Evolutionary conservation across 2,888 invertebrate genomes (phyloP), one percentile per base, ranked within the genome.

Genomic region (Ophion obscuratus): DNA sequence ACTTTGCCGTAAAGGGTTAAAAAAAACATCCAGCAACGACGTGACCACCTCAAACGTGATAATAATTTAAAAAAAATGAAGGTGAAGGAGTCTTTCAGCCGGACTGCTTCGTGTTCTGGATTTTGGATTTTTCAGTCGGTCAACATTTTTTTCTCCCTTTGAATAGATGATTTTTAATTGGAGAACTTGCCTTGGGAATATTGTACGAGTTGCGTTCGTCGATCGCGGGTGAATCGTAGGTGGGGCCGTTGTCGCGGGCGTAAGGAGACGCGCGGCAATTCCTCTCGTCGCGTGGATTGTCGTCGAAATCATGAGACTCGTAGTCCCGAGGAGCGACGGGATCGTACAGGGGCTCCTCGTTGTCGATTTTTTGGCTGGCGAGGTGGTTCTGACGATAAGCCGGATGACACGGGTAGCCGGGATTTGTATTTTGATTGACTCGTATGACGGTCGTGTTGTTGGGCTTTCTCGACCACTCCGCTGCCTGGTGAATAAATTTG

Each of bases 391-490:
- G 85, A 79, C 87, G 87, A 71, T 85, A 88, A n/a, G 83, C 87
- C 77, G 88, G 87, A 83, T 88, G 88, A 10, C 85, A 83, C 27
- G 86, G 78, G 67, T 85, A 88, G 10, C 84, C 85, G 10, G 80
- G 91, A 79, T 88, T 90, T 67, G 89, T 90, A 76, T 91, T 93
- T 87, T 93, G 93, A 90, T 93, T 93, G 76, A 94, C 93, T 82
- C 93, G 92, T 85, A 94, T 94, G 40, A 94, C 92, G 27, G 94
- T 94, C 44, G 94, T 94, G 83, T 94, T 94, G 89, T 94, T 94
- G 44, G 92, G 88, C 79, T 93, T 93, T 84, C 94, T 91, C 66
- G 91, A 92, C 94, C 94, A 94, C 73, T 94, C 94, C 14, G 88
- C 89, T 64, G 90, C 88, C 93, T 93, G 90, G 53, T 14, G 27